Evolutionary conservation across 2,888 invertebrate genomes (phyloP), one percentile per base, ranked within the genome.

Genomic region (Gymnocheta viridis): DNA sequence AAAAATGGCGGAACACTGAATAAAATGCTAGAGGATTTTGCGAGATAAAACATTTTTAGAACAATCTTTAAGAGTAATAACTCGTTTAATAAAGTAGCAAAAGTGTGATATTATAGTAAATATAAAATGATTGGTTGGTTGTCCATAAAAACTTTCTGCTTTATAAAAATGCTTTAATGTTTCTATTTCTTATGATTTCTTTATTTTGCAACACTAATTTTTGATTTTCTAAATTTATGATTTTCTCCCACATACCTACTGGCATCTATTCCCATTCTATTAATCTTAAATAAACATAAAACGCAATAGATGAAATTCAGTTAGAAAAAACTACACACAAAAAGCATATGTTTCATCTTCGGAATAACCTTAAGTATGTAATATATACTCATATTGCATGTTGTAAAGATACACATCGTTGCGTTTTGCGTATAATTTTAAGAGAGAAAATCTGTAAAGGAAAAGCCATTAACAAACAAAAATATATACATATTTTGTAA

Each of bases 361-460:
- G 35, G 62, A 47, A 38, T 70, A 70, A 70, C 76, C 64, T 82
- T 72, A 70, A 76, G 51, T 32, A 29, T n/a, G n/a, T n/a, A n/a
- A n/a, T n/a, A 19, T 38, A 70, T 27, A 85, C 54, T 78, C 76
- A 82, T 77, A 49, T 80, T 86, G 87, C 87, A 86, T 88, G 88
- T 87, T 69, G 87, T 87, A 86, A 87, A 89, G 88, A 88, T 89
- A 88, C 89, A 89, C 89, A 88, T 89, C 87, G 89, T 87, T 89
- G 89, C 88, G 82, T 89, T 87, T 89, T 77, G 60, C 58, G 41
- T 74, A 69, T 60, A 54, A 74, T 74, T 69, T 81, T 35, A 58
- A 66, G 82, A 82, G 77, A 74, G 77, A 82, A 82, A 82, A 76
- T 80, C 80, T 80, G 72, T 72, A 66, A 73, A 73, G 49, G 66